phyloP scores from a whole-genome alignment of 2,113 vertebrate genomes.

The Sapajus apella region DNA sequence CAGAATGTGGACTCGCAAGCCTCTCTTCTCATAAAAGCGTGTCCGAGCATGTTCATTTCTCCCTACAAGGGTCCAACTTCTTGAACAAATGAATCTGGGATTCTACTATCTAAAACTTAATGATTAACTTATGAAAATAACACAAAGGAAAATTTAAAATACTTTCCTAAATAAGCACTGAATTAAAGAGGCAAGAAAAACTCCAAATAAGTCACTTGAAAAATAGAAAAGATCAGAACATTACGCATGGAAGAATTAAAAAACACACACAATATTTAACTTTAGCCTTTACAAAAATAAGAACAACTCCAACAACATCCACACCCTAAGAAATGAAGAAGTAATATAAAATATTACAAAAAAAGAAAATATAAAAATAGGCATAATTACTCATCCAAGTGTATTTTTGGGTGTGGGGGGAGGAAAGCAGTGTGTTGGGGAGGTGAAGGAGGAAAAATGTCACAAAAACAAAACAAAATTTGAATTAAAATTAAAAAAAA shows the following conservation, averaged over 20 bases:
- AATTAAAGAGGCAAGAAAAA: neutral
- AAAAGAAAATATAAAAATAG: neutral
- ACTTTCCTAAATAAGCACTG: neutral
- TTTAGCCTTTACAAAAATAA: conserved; percentile 11
- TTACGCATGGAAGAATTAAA: neutral
- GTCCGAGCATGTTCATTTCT: neutral
- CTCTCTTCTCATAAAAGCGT: neutral
- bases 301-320: neutral
- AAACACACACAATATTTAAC: neutral
- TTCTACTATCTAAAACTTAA: neutral
- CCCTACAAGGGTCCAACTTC: neutral
- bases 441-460: neutral
- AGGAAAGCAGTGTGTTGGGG: too few species aligned
- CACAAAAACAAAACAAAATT: neutral
- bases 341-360: neutral
- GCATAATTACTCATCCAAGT: neutral
- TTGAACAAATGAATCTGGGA: neutral
- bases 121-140: neutral
- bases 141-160: neutral
- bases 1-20: neutral
- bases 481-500: neutral
- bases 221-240: neutral
- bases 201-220: neutral
- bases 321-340: neutral
- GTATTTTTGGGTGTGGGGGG: neutral